These are phyloP conservation scores for Tridacna gigas DNA, from an alignment of 2,888 invertebrate species.

Conservation along the genomic window DNA sequence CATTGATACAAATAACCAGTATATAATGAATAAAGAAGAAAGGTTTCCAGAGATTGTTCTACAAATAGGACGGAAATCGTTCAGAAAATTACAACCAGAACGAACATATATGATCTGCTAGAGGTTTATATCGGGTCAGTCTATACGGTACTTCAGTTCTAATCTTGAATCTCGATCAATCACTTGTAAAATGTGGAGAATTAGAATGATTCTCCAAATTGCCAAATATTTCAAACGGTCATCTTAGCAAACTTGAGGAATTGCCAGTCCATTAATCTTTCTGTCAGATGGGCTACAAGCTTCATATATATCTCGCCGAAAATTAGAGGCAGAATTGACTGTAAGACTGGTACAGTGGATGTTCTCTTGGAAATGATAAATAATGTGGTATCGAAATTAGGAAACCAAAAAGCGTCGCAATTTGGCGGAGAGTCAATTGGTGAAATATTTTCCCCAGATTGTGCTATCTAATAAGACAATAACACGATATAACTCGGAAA, in stretches of 20 bases:
- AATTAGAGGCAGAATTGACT: background rate
- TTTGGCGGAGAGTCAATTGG: background rate
- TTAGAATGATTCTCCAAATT: constrained; percentile 18
- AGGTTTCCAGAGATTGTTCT: no score
- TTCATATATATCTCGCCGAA: constrained; percentile 6
- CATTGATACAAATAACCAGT: no score
- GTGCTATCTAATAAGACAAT: background rate
- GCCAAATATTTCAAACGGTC: constrained; percentile 17
- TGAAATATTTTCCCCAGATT: constrained; percentile 1
- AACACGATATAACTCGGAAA: background rate
- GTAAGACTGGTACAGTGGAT: background rate
- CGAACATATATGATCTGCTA: no score
- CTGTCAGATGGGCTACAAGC: constrained; percentile 28
- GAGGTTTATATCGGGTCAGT: background rate
- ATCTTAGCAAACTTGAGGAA: background rate
- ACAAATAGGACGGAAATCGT: no score
- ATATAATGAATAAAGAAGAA: no score
- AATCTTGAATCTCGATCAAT: background rate
- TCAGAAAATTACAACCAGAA: no score
- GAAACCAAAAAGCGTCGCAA: background rate
- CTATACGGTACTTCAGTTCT: background rate
- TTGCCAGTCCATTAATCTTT: constrained; percentile 43
- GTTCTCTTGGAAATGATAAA: background rate
- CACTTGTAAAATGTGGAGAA: background rate
- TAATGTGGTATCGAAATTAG: background rate